Evolutionary conservation across 2,113 vertebrate genomes (phyloP), one percentile per base, ranked within the genome.

Genomic region (Drymodes brunneopygia): DNA sequence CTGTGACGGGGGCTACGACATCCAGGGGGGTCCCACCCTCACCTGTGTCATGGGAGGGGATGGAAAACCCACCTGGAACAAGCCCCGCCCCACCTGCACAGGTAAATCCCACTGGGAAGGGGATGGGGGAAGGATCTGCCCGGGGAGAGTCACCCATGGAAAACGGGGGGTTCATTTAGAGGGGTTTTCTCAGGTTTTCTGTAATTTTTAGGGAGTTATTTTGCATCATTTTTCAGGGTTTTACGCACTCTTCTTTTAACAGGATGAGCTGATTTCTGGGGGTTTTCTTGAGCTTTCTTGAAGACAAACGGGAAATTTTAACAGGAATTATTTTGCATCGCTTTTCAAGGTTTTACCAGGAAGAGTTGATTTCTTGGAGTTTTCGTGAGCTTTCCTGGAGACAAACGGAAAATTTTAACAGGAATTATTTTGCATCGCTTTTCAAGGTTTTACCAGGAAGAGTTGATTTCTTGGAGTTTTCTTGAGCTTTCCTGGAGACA

Each of bases 51-150:
- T 99, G 98, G 99, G 99, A 69, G 97, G 95, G 57, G 99, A 99
- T 18, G 98, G 99, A 75, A 99, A 99, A 92, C 99, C 99, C 1
- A 97, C 97, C 10, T 99, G 99, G 99, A 99, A 99, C 98, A 98
- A 98, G 27, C 98, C 98, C 36, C 98, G 98, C 35, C 99, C 99
- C 38, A 97, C 98, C 87, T 99, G 99, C 97, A 99, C 98, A 97
- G 99, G 99, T 99, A 45, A 36, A 22, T 17, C 10, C 25, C 5
- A 1, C 2, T 9, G 66, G 62, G 7, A 4, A 1, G 54, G 78
- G 0, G 9, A 21, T 44, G 0, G 7, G 42, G 35, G 40, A 5
- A 7, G 1, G 24, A 7, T 33, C 29, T 50, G 70, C 44, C 25
- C 2, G 0, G 14, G 1, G 8, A 1, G 0, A 0, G 5, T 31